Conservation (phyloP, 2,888 invertebrate genomes). For the Sclerodermus sp. region DNA sequence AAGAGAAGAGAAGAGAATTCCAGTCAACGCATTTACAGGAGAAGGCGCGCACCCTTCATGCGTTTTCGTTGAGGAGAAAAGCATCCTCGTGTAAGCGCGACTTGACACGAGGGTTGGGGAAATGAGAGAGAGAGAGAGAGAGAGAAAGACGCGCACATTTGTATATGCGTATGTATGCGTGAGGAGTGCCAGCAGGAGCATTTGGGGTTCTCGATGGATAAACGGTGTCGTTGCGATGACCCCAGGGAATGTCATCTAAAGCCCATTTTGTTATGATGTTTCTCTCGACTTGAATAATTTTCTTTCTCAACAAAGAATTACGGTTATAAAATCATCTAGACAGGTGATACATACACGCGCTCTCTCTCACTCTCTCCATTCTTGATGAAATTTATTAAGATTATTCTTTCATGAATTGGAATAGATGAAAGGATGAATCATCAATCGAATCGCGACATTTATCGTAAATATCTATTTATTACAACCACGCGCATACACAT, state of each 20-base stretch:
- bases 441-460: too few species aligned
- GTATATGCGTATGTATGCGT: conserved; percentile 3
- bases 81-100: conserved; percentile 28
- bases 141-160: conserved; percentile 1
- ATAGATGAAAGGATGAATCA: too few species aligned
- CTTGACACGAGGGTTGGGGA: conserved; percentile 7
- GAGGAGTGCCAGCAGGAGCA: conserved; percentile 8
- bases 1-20: too few species aligned
- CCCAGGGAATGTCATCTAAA: conserved; percentile 55
- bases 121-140: not conserved
- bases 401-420: too few species aligned
- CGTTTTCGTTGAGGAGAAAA: conserved; percentile 18
- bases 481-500: too few species aligned
- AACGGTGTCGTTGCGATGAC: conserved; percentile 57
- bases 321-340: too few species aligned
- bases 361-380: too few species aligned
- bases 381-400: too few species aligned
- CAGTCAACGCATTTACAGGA: too few species aligned
- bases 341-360: too few species aligned
- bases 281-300: conserved; percentile 43
- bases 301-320: conserved; percentile 15
- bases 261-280: conserved; percentile 55
- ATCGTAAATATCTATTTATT: too few species aligned
- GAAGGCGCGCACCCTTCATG: too few species aligned
- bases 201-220: conserved; percentile 56